Percentiles rank a stretch among this genome's conserved stretches.
Evolutionary conservation across 2,797 vertebrate genomes (phyloP).

Genomic region (Kryptolebias ocellatus): DNA sequence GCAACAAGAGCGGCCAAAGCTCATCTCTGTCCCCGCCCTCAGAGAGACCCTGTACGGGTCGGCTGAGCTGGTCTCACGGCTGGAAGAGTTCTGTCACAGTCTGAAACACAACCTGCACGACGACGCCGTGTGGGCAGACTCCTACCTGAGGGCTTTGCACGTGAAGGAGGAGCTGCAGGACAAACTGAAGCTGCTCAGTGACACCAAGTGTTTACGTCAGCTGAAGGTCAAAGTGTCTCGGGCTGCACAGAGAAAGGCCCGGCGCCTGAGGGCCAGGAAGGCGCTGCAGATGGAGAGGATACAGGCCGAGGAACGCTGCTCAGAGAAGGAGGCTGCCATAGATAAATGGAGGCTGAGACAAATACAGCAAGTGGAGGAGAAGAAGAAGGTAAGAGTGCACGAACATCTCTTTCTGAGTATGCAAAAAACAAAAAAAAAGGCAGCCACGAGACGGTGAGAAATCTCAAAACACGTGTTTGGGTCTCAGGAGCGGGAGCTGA

Average conservation of each 20-base stretch:
- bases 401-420: not conserved
- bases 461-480: not conserved
- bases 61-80: slow-evolving; percentile 62
- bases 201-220: slow-evolving; percentile 51
- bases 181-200: slow-evolving; percentile 55
- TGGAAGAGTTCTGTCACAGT: slow-evolving; percentile 69
- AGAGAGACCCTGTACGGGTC: slow-evolving; percentile 62
- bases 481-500: slow-evolving; percentile 90
- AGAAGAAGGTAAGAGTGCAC: slow-evolving; percentile 88
- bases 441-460: not conserved
- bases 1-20: not conserved
- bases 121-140: slow-evolving; percentile 67
- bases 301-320: slow-evolving; percentile 64
- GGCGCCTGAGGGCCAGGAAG: slow-evolving; percentile 70
- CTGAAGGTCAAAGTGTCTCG: slow-evolving; percentile 70
- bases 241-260: slow-evolving; percentile 77
- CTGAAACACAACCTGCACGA: slow-evolving; percentile 72
- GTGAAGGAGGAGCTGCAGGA: slow-evolving; percentile 65
- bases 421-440: not conserved
- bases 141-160: slow-evolving; percentile 49
- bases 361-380: slow-evolving; percentile 88
- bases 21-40: slow-evolving; percentile 15
- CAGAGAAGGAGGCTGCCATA: slow-evolving; percentile 84
- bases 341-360: slow-evolving; percentile 88
- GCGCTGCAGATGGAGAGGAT: slow-evolving; percentile 67